Evolutionary conservation across 1,140 invertebrate species (phyloP).

Genomic region (Bactericera cockerelli): DNA sequence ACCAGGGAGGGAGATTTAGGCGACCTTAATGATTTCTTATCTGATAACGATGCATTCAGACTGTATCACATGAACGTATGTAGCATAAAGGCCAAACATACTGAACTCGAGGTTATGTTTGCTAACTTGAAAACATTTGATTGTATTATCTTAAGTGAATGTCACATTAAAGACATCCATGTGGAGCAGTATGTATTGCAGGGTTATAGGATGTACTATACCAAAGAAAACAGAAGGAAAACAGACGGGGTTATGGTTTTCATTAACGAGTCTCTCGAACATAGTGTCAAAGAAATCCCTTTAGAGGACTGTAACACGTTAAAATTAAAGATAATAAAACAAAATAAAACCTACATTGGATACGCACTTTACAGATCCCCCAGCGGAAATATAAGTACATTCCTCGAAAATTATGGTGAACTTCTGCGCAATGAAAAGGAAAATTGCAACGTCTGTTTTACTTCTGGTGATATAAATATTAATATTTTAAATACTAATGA

Average conservation of each 20-base stretch:
- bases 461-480: background rate
- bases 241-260: background rate
- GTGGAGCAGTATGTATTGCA: background rate
- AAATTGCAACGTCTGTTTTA: background rate
- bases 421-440: background rate
- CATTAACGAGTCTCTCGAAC: background rate
- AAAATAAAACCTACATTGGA: background rate
- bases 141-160: background rate
- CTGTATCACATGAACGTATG: slow-evolving; percentile 1
- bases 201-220: background rate
- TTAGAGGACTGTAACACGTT: background rate
- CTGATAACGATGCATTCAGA: background rate
- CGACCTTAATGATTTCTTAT: background rate
- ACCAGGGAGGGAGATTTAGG: slow-evolving; percentile 2
- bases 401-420: background rate
- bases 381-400: background rate
- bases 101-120: background rate
- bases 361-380: background rate
- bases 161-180: background rate
- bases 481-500: background rate
- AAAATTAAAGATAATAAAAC: background rate
- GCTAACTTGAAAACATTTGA: background rate
- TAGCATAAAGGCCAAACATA: background rate
- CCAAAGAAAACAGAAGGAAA: background rate
- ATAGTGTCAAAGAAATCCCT: background rate